Percentiles rank a stretch among this genome's conserved stretches.
phyloP scores from a whole-genome alignment of 2,797 vertebrate species.

The Pantherophis vulpinus region DNA sequence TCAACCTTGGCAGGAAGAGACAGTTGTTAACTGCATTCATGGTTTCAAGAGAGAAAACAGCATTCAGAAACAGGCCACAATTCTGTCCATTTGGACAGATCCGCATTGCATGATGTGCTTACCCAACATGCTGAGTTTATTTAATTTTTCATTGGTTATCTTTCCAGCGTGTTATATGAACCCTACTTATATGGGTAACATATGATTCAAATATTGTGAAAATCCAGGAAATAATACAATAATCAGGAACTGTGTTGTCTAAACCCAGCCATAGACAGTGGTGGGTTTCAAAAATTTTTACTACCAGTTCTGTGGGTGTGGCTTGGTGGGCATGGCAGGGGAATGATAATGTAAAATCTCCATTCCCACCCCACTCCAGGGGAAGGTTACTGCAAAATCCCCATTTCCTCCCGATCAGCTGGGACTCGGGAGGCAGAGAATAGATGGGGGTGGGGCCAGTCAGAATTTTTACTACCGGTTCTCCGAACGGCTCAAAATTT shows the following conservation, averaged over 20 bases:
- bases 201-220: not conserved
- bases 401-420: no score
- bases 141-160: not conserved
- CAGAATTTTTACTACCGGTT: no score
- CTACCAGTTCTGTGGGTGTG: no score
- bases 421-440: no score
- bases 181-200: not conserved
- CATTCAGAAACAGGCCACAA: not conserved
- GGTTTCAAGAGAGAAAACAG: not conserved
- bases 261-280: not conserved
- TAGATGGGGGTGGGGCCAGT: no score
- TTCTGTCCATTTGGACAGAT: not conserved
- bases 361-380: no score
- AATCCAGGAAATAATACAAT: not conserved
- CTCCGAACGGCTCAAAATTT: no score
- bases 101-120: not conserved
- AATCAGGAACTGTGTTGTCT: not conserved
- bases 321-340: no score
- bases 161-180: not conserved
- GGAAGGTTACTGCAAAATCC: no score
- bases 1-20: not conserved
- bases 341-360: no score
- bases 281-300: no score
- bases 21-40: not conserved
- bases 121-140: not conserved